A percentile compares a stretch with the other conserved stretches of the same genome.
Evolutionary conservation across 2,797 vertebrate genomes (phyloP).

Genomic region (Brachyalestes nurse): DNA sequence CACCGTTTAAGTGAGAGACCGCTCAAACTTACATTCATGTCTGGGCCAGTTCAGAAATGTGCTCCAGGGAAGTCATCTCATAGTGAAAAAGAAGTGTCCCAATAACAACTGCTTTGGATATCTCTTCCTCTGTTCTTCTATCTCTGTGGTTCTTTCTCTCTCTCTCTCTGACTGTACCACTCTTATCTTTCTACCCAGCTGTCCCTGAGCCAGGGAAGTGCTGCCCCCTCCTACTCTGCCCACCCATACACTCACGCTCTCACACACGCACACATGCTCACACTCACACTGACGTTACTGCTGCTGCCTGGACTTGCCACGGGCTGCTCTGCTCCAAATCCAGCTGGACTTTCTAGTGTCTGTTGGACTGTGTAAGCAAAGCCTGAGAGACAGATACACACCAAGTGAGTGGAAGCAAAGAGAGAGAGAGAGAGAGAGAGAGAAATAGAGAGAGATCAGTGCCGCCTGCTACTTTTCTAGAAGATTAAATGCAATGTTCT

Average conservation of each 20-base stretch:
- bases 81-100: slow-evolving; percentile 20
- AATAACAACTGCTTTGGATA: slow-evolving; percentile 4
- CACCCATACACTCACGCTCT: slow-evolving; percentile 14
- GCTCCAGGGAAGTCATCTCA: slow-evolving; percentile 41
- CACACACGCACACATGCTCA: slow-evolving; percentile 15
- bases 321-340: slow-evolving; percentile 64
- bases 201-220: slow-evolving; percentile 38
- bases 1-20: not conserved
- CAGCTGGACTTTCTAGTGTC: slow-evolving; percentile 68
- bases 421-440: slow-evolving; percentile 14
- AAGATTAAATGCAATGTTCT: slow-evolving; percentile 47
- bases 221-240: slow-evolving; percentile 40
- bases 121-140: slow-evolving; percentile 23
- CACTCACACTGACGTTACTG: slow-evolving; percentile 56
- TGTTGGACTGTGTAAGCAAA: slow-evolving; percentile 51
- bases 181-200: slow-evolving; percentile 53
- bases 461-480: slow-evolving; percentile 28
- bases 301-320: slow-evolving; percentile 54
- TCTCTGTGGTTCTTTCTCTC: slow-evolving; percentile 9
- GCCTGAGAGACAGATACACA: slow-evolving; percentile 39
- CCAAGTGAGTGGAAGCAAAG: not conserved
- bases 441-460: slow-evolving; percentile 12
- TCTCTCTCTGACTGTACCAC: slow-evolving; percentile 36
- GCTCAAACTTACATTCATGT: slow-evolving; percentile 58
- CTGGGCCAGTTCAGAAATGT: slow-evolving; percentile 26